Percentiles rank a stretch among this genome's conserved stretches.
These are phyloP conservation scores for Garrulus glandarius DNA, from an alignment of 2,797 vertebrate genomes.

Conservation along the genomic window DNA sequence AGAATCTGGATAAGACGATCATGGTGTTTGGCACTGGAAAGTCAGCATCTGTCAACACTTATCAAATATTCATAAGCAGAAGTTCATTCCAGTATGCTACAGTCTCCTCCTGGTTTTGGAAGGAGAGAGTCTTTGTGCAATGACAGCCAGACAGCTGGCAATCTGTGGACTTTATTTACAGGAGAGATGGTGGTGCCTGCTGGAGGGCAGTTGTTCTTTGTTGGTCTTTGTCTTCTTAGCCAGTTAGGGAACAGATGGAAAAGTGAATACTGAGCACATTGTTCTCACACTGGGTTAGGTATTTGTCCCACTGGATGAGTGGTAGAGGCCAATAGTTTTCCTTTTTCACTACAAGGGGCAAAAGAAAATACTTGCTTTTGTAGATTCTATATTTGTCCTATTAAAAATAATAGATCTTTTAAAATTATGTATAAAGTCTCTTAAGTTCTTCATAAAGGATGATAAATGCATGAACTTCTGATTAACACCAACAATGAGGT, in stretches of 20 bases:
- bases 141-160: background rate
- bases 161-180: background rate
- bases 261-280: background rate
- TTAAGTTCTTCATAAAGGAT: background rate
- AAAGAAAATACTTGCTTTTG: background rate
- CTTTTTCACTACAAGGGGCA: background rate
- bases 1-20: background rate
- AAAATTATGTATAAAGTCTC: background rate
- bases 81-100: background rate
- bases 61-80: conserved; percentile 21
- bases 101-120: conserved; percentile 19
- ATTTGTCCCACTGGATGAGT: background rate
- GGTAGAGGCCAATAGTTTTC: background rate
- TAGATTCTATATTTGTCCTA: background rate
- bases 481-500: background rate
- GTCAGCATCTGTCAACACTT: conserved; percentile 37
- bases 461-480: background rate
- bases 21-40: background rate
- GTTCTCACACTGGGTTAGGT: background rate
- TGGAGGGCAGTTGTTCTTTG: background rate
- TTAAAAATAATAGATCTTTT: background rate
- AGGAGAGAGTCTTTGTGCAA: background rate
- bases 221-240: background rate
- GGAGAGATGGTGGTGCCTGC: background rate
- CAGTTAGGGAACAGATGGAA: background rate